These are phyloP conservation scores for Lophotriccus pileatus DNA, from an alignment of 2,797 vertebrate genomes.

Conservation along the genomic window DNA sequence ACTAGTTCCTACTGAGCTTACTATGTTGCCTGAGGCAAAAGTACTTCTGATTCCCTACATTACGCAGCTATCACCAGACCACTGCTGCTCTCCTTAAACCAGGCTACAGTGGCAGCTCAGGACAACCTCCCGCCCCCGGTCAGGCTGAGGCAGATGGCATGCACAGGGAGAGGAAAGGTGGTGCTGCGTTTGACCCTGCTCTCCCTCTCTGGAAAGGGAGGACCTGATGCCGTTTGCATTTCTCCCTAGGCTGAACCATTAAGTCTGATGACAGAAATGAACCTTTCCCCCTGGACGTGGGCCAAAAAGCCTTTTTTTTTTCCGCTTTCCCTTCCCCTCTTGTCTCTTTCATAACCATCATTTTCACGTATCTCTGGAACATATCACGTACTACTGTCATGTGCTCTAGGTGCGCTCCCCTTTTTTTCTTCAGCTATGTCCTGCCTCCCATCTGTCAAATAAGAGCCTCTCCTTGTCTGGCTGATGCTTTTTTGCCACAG, in stretches of 20 bases:
- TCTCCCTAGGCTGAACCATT: constrained; percentile 31
- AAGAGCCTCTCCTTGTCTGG: not conserved
- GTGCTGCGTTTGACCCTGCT: not conserved
- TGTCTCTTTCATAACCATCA: constrained; percentile 18
- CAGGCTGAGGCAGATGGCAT: not conserved
- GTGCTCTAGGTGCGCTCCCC: not conserved
- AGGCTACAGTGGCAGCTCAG: not conserved
- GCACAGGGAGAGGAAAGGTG: not conserved
- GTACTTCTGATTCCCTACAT: not conserved
- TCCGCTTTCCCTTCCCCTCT: not conserved
- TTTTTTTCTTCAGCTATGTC: not conserved
- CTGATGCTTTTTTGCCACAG: not conserved
- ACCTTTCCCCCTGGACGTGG: constrained; percentile 12
- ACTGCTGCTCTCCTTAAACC: not conserved
- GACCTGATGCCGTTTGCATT: not conserved
- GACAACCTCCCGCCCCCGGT: not conserved
- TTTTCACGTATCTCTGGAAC: constrained; percentile 28
- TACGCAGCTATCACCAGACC: not conserved
- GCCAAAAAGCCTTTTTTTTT: not conserved
- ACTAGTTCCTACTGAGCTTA: constrained; percentile 12
- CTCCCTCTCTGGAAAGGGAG: not conserved
- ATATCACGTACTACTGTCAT: not conserved
- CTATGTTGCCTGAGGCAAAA: constrained; percentile 24
- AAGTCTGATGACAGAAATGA: constrained; percentile 48
- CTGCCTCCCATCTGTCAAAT: not conserved